Conservation (phyloP, 2,797 vertebrate genomes). For the Tolypeutes matacus region DNA sequence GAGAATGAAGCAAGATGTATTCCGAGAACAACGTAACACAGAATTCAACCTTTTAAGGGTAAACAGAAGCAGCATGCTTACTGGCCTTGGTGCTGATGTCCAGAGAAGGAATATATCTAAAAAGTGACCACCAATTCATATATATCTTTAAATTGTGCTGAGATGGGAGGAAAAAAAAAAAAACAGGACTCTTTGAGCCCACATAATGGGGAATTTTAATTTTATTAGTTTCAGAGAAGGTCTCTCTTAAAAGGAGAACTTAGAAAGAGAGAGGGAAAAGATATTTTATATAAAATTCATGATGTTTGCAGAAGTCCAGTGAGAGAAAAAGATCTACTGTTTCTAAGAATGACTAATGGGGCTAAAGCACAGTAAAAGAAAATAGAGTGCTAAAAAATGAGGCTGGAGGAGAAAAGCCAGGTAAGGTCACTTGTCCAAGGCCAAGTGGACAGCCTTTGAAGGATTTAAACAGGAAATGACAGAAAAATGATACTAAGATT, state of each 20-base stretch:
- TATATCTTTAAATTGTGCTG: neutral
- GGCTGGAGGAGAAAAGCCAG: neutral
- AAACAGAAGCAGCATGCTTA: neutral
- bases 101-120: slow-evolving; percentile 10
- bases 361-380: neutral
- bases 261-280: neutral
- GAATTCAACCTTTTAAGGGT: neutral
- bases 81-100: neutral
- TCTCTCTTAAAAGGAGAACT: slow-evolving; percentile 7
- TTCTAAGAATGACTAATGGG: neutral
- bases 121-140: neutral
- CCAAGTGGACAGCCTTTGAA: neutral
- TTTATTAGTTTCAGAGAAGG: neutral
- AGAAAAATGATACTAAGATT: neutral
- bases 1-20: neutral
- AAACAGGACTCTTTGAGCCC: neutral
- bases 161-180: neutral
- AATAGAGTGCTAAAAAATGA: neutral
- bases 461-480: slow-evolving; percentile 9
- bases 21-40: neutral
- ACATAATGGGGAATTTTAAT: neutral
- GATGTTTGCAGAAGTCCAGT: neutral
- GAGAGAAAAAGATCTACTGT: neutral
- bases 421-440: neutral
- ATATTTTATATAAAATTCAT: neutral